These are phyloP conservation scores for Leptinotarsa juncta DNA, from an alignment of 2,888 invertebrate species.

Conservation along the genomic window DNA sequence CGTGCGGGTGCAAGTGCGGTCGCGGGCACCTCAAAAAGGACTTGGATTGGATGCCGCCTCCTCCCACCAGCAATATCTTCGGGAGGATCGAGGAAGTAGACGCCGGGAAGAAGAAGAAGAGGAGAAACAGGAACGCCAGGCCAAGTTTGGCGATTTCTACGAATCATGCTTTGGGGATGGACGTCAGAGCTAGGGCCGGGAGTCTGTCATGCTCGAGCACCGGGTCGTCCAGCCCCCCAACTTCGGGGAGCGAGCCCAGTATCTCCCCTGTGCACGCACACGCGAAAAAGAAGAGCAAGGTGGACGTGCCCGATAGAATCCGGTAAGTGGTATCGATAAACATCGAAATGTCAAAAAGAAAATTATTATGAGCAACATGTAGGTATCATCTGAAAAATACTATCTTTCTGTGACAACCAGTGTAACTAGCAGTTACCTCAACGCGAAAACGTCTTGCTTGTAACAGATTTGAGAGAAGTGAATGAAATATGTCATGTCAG, in stretches of 20 bases:
- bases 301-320: slow-evolving; percentile 82
- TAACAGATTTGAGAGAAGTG: too few species aligned
- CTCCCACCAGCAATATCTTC: slow-evolving; percentile 68
- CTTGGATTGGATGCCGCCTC: slow-evolving; percentile 88
- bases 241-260: slow-evolving; percentile 81
- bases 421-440: too few species aligned
- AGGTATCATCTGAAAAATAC: too few species aligned
- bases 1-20: slow-evolving; percentile 93
- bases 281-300: slow-evolving; percentile 79
- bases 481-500: too few species aligned
- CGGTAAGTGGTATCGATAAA: slow-evolving; percentile 71
- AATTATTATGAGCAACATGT: too few species aligned
- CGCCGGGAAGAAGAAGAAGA: slow-evolving; percentile 70
- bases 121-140: slow-evolving; percentile 72
- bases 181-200: slow-evolving; percentile 76
- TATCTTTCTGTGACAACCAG: too few species aligned
- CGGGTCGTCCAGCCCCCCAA: slow-evolving; percentile 83
- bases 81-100: slow-evolving; percentile 69
- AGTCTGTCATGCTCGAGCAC: slow-evolving; percentile 79
- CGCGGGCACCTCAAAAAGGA: slow-evolving; percentile 95
- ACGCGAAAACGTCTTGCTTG: too few species aligned
- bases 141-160: slow-evolving; percentile 73
- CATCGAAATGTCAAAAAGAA: too few species aligned
- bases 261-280: slow-evolving; percentile 78
- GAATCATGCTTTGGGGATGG: slow-evolving; percentile 63